Evolutionary conservation across 2,797 vertebrate species (phyloP), one percentile per base, ranked within the genome.

Genomic region (Mormyrops boulengeri): DNA sequence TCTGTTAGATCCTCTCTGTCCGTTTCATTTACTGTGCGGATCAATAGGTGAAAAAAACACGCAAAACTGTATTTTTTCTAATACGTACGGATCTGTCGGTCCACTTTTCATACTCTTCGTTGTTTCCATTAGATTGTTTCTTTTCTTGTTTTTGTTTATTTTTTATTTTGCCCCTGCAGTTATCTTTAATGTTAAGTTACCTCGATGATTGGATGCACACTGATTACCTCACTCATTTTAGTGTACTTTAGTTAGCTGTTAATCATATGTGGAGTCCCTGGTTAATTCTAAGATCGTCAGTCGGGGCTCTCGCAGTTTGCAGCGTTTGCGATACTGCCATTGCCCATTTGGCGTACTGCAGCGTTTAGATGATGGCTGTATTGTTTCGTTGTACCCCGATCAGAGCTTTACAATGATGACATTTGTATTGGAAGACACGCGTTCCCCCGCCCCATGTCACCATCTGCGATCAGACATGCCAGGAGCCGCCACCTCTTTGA

Each of bases 341-440:
- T 6, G 4, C 12, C 66, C 4, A 17, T 62, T 2, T 9, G 41
- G 7, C 8, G 41, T 82, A n/a, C 17, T 82, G 41, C 17, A 82
- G 14, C 41, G 77, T 82, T 47, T 82, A 14, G 3, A 44, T 44
- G 19, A n/a, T 19, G 41, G 77, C 77, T 47, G 38, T 82, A 82
- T 82, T 38, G 77, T 47, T 47, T 82, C 77, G 9, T 47, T 17
- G 17, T 19, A 44, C 77, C 38, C 5, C 17, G 34, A 82, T 82
- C 77, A 82, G 17, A 44, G 77, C 77, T 82, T 47, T 47, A 47
- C 85, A 89, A 77, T 73, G 66, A 86, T 82, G 86, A 55, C 49
- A 82, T 82, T 44, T 47, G 38, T 38, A 53, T 89, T 87, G 66
- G 52, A 17, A 22, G 49, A 73, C 60, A 34, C 84, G 26, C 50